Evolutionary conservation across 2,888 invertebrate species (phyloP), one percentile per base, ranked within the genome.

Genomic region (Caenorhabditis macrosperma): DNA sequence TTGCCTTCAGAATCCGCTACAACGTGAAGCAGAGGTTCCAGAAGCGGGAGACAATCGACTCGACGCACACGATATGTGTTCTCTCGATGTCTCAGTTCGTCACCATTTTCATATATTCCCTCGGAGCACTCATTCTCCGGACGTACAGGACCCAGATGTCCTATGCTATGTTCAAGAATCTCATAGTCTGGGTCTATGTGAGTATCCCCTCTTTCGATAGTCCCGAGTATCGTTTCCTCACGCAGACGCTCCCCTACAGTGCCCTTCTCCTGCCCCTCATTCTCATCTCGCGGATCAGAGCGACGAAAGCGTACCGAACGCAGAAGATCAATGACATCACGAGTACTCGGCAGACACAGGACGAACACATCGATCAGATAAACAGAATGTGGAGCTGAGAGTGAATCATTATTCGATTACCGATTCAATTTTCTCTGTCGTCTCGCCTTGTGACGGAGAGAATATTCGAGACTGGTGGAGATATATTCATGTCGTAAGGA

Each of bases 121-220:
- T 64, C 6, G 77, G 77, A 12, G 30, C 41, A 7, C 26, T 57
- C 4, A 9, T 69, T 0, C 22, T 77, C 2, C 7, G 59, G 26
- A 33, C 10, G 1, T 50, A 41, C 17, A 50, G 30, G 28, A 26
- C n/a, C 9, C 20, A 12, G 2, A 57, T 69, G 33, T 5, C 15
- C 5, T n/a, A 24, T 20, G 20, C 35, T 0, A 35, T 44, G n/a
- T 77, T 55, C 30, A 20, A 17, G 5, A 26, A 30, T 0, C n/a
- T 69, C 1, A 35, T 77, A 3, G 50, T 50, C 6, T 77, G 77
- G 77, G 22, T 69, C 9, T 77, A 77, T 57, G 77, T 77, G 17
- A 69, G 77, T 54, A 41, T 12, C 48, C 9, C 7, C 50, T 2
- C 12, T 26, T 61, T 48, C 1, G 2, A 17, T 48, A 1, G 5